phyloP scores from a whole-genome alignment of 2,888 invertebrate genomes.

The Zygogramma bicolorata region DNA sequence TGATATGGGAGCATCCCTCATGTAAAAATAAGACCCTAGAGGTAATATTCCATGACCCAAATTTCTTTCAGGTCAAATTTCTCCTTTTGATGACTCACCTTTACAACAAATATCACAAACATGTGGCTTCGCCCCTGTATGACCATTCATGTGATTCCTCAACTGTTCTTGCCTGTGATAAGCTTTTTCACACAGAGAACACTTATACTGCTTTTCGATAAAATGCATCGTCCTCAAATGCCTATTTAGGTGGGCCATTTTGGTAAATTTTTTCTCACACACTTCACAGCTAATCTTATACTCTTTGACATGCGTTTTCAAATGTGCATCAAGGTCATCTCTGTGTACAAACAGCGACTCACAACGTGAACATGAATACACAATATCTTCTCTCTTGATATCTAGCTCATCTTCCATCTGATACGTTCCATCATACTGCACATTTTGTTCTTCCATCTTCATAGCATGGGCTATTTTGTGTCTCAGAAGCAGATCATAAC shows the following conservation, averaged over 20 bases:
- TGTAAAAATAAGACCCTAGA: too few relatives aligned
- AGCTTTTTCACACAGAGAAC: constrained; percentile 71
- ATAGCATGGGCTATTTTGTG: constrained; percentile 62
- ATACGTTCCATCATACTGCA: constrained; percentile 47
- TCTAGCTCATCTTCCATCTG: constrained; percentile 41
- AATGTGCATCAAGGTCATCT: constrained; percentile 50
- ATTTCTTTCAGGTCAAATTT: too few relatives aligned
- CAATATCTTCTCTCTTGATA: constrained; percentile 43
- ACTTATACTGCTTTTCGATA: constrained; percentile 69
- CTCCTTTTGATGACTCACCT: too few relatives aligned
- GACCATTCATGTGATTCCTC: constrained; percentile 71
- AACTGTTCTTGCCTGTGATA: constrained; percentile 73
- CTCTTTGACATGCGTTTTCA: constrained; percentile 42
- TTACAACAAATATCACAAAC: constrained; percentile 72
- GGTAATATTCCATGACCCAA: too few relatives aligned
- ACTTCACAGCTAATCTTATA: constrained; percentile 66
- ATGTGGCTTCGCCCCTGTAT: constrained; percentile 71
- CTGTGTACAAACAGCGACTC: constrained; percentile 47
- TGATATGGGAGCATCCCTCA: too few relatives aligned
- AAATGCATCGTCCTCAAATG: constrained; percentile 70
- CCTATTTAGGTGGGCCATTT: constrained; percentile 68
- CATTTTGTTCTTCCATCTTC: constrained; percentile 54
- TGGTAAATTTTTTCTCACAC: constrained; percentile 70
- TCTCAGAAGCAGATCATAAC: constrained; percentile 59
- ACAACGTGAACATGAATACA: constrained; percentile 49